Evolutionary conservation across 2,888 invertebrate genomes (phyloP), one percentile per base, ranked within the genome.

Genomic region (Hypselothyrea guttata): DNA sequence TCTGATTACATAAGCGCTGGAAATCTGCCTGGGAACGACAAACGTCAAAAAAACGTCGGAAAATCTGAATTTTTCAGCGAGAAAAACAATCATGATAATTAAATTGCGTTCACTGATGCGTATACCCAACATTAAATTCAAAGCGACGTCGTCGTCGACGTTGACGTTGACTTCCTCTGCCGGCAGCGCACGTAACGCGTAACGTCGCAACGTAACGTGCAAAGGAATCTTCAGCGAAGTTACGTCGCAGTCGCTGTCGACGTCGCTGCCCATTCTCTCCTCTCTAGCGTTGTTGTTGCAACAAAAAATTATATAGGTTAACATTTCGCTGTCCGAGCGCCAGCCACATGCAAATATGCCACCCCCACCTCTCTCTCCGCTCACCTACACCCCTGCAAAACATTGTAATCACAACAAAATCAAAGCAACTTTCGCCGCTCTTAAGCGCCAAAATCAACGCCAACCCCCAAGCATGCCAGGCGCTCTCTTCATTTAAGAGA

Each of bases 81-180:
- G 63, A 72, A 66, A 84, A 73, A 75, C 83, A 84, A 85, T 84
- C 77, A 81, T 66, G 71, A 81, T 81, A 84, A 84, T 85, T 84
- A 81, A 85, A 85, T 85, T 76, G 78, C 67, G 82, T 78, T 84
- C 85, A 87, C 87, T 86, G 86, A 86, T 87, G 87, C 87, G 87
- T 87, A 85, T 84, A 87, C 87, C 86, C 81, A 86, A 86, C 87
- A 79, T 79, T 82, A 72, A 84, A 72, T 70, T 68, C 64, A 75
- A 73, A 77, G 59, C 66, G 46, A 13, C 56, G 56, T 55, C 59
- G 38, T 22, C 48, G 63, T 41, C 55, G 46, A 15, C 60, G 37
- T 33, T 54, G 38, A 28, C 34, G 31, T 7, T 34, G 41, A 22
- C 27, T n/a, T 45, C 22, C 22, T 22, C 22, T 22, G 53, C 51